Percentiles rank a stretch among this genome's conserved stretches.
Evolutionary conservation across 1,140 invertebrate species (phyloP).

Genomic region (Microplitis demolitor): DNA sequence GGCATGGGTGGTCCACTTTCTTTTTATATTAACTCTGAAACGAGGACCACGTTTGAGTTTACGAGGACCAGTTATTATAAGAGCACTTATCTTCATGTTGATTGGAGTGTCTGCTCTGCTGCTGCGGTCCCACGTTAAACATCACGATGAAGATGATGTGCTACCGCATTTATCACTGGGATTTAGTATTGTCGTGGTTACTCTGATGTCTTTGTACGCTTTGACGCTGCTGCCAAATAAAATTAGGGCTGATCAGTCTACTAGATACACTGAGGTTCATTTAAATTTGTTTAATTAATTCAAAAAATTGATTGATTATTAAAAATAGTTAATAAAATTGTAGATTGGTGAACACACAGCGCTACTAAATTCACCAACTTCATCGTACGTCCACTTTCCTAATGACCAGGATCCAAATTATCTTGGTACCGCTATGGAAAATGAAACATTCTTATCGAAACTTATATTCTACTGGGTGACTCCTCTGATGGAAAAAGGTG

Average conservation of each 20-base stretch:
- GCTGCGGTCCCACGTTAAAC: slow-evolving; percentile 44
- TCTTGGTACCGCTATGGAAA: slow-evolving; percentile 82
- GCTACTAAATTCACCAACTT: slow-evolving; percentile 48
- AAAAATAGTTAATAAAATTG: slow-evolving; percentile 37
- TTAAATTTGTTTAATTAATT: slow-evolving; percentile 49
- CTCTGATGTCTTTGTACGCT: slow-evolving; percentile 62
- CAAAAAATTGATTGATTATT: background rate
- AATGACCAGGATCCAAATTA: slow-evolving; percentile 72
- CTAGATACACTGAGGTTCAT: slow-evolving; percentile 59
- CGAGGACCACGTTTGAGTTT: slow-evolving; percentile 68
- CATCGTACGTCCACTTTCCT: slow-evolving; percentile 65
- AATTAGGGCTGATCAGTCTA: slow-evolving; percentile 17
- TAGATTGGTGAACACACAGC: slow-evolving; percentile 58
- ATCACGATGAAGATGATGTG: slow-evolving; percentile 40
- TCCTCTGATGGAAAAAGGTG: slow-evolving; percentile 83
- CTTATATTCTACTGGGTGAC: slow-evolving; percentile 88
- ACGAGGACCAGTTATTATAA: slow-evolving; percentile 72
- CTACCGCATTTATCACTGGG: slow-evolving; percentile 50
- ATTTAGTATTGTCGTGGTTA: slow-evolving; percentile 52
- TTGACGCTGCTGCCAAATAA: slow-evolving; percentile 67
- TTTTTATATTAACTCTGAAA: slow-evolving; percentile 73
- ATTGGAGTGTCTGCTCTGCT: slow-evolving; percentile 45
- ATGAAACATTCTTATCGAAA: slow-evolving; percentile 71
- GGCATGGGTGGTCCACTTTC: slow-evolving; percentile 79
- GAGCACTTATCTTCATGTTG: slow-evolving; percentile 56